Conservation (phyloP, 1,140 invertebrate species). For the Zaprionus capensis region DNA sequence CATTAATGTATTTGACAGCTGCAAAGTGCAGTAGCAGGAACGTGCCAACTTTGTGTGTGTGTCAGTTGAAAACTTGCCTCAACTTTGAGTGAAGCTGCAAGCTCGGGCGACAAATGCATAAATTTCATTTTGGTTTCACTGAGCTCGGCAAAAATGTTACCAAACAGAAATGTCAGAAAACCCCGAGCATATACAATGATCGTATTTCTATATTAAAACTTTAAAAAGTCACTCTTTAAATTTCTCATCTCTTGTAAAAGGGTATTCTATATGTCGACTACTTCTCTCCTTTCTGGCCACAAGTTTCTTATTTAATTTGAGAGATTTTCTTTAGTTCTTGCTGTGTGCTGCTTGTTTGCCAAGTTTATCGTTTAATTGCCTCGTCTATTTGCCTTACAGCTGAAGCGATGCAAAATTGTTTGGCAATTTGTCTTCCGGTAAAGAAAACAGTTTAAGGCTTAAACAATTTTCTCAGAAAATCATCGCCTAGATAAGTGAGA, state of each 20-base stretch:
- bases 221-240: background rate
- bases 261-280: background rate
- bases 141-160: too few species aligned
- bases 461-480: constrained; percentile 10
- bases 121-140: background rate
- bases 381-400: constrained; percentile 19
- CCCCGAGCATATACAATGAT: too few species aligned
- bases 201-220: too few species aligned
- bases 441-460: constrained; percentile 4
- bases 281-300: background rate
- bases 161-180: too few species aligned
- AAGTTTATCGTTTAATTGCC: constrained; percentile 32
- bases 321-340: background rate
- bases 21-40: constrained; percentile 21
- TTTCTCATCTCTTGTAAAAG: background rate
- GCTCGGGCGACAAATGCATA: background rate
- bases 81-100: constrained; percentile 28
- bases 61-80: constrained; percentile 9
- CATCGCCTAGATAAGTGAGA: background rate
- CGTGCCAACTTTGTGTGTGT: constrained; percentile 19
- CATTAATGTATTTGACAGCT: constrained; percentile 23
- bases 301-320: constrained; percentile 12
- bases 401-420: constrained; percentile 10
- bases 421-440: constrained; percentile 24
- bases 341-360: constrained; percentile 13